Conservation (phyloP, 2,797 vertebrate species). For the Trachurus trachurus region DNA sequence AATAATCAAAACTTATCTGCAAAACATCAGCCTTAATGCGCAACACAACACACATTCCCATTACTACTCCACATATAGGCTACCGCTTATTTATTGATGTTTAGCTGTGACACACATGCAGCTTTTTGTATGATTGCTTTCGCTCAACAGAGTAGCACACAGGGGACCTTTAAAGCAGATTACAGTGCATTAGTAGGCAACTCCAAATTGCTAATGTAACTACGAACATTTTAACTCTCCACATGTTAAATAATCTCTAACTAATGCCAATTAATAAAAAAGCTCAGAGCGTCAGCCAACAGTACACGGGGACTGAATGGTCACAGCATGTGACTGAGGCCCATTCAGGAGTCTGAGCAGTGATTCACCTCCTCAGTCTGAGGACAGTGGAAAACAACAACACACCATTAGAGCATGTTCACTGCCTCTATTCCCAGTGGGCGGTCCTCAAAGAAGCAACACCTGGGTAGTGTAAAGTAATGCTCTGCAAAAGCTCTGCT, state of each 20-base stretch:
- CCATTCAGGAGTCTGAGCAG: conserved; percentile 58
- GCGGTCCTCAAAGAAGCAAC: neutral
- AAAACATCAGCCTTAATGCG: too few relatives aligned
- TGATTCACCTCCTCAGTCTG: conserved; percentile 42
- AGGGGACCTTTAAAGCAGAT: neutral
- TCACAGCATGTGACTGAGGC: conserved; percentile 48
- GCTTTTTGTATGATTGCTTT: neutral
- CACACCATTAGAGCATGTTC: conserved; percentile 4
- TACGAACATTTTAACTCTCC: neutral
- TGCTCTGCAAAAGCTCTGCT: neutral
- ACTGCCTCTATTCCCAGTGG: neutral
- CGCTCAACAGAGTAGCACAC: neutral
- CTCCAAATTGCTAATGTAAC: neutral
- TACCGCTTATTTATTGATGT: too few relatives aligned
- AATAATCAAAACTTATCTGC: neutral
- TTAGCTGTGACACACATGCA: neutral
- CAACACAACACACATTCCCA: neutral
- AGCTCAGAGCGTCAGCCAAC: neutral
- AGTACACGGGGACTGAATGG: conserved; percentile 16
- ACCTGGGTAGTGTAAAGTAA: conserved; percentile 1
- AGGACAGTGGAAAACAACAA: conserved; percentile 22
- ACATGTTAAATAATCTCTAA: conserved; percentile 6
- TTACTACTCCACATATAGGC: neutral
- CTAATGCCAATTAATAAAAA: conserved; percentile 6
- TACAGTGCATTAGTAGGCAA: neutral